Percentiles rank a stretch among this genome's conserved stretches.
phyloP scores from a whole-genome alignment of 2,113 vertebrate genomes.

The Megaleporinus macrocephalus region DNA sequence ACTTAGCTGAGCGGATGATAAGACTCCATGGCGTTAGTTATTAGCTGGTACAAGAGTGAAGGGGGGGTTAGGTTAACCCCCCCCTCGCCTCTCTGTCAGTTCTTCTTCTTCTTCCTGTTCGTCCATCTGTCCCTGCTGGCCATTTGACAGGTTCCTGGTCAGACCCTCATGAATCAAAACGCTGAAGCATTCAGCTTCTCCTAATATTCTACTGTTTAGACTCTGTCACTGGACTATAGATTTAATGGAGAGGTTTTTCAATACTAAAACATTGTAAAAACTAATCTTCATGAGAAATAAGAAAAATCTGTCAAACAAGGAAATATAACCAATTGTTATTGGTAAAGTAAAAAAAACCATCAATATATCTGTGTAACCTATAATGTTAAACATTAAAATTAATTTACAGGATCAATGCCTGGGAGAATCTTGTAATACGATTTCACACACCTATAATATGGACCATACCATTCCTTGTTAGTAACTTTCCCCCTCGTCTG shows the following conservation, averaged over 20 bases:
- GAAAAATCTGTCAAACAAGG: too few relatives aligned
- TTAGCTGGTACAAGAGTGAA: slow-evolving; percentile 46
- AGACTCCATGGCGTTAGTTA: slow-evolving; percentile 33
- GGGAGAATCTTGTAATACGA: too few relatives aligned
- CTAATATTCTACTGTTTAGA: neutral
- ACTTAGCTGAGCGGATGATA: slow-evolving; percentile 27
- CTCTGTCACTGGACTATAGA: neutral
- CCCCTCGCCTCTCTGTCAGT: slow-evolving; percentile 7
- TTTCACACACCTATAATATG: too few relatives aligned
- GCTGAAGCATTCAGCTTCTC: slow-evolving; percentile 11
- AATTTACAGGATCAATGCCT: too few relatives aligned
- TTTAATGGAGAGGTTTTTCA: neutral
- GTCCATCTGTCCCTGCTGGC: slow-evolving; percentile 53
- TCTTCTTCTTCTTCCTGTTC: slow-evolving; percentile 46
- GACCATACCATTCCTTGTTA: too few relatives aligned
- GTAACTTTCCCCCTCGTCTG: too few relatives aligned
- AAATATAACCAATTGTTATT: too few relatives aligned
- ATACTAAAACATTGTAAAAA: too few relatives aligned
- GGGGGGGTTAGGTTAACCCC: slow-evolving; percentile 20
- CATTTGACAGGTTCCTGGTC: neutral
- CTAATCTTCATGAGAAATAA: too few relatives aligned
- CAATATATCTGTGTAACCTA: too few relatives aligned
- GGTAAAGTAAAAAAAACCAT: too few relatives aligned
- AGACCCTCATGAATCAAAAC: slow-evolving; percentile 13
- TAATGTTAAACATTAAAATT: too few relatives aligned